Conservation (phyloP, 2,797 vertebrate genomes). For the Scolopax rusticola region DNA sequence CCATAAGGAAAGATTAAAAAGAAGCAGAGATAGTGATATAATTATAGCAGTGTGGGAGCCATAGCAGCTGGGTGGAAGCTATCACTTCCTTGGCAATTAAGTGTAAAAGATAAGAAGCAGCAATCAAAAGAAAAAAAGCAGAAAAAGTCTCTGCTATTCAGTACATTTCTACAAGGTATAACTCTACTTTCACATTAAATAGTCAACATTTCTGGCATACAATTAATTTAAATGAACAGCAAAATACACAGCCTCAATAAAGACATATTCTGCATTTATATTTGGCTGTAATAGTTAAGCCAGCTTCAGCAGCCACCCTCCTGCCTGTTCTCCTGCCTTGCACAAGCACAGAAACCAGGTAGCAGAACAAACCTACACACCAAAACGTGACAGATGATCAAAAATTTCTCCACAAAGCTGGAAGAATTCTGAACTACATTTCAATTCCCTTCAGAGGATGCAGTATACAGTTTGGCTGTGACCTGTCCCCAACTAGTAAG, state of each 20-base stretch:
- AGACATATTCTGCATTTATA: neutral
- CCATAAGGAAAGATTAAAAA: neutral
- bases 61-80: conserved; percentile 34
- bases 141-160: neutral
- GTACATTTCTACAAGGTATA: neutral
- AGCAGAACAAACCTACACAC: neutral
- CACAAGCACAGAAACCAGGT: neutral
- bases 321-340: neutral
- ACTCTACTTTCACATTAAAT: neutral
- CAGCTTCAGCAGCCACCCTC: neutral
- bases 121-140: neutral
- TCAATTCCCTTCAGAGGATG: neutral
- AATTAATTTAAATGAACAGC: neutral
- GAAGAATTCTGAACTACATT: neutral
- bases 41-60: neutral
- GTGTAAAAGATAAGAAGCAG: neutral
- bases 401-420: neutral
- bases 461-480: neutral
- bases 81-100: neutral
- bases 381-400: neutral
- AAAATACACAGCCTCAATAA: neutral
- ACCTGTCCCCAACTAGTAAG: neutral
- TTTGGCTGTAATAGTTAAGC: neutral
- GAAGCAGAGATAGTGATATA: neutral
- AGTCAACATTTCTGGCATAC: neutral